Evolutionary conservation across 1,140 invertebrate species (phyloP), one percentile per base, ranked within the genome.

Genomic region (Bombus pascuorum): DNA sequence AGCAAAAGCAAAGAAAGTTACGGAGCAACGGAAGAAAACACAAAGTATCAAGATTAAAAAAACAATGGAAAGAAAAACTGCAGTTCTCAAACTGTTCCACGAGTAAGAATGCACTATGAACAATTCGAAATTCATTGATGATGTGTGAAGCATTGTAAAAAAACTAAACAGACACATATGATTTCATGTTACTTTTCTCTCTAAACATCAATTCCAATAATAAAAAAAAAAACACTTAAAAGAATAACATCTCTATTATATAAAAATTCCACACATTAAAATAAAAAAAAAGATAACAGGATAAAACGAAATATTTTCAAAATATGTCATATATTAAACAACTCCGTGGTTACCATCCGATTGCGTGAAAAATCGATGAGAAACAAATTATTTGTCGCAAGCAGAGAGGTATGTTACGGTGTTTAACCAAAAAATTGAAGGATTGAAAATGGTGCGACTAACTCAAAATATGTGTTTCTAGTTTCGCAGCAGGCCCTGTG

Each of bases 401-500:
- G 87, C 83, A 75, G 83, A 42, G 59, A 59, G 47, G 28, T 32
- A 65, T 57, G 65, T 72, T 39, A 28, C 34, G 6, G 39, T 42
- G 66, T 80, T 57, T 8, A 78, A 83, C 71, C 70, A 79, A 80
- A 88, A 34, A 28, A 57, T 57, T 81, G 81, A 85, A 68, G 8
- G 39, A 10, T 34, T 57, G 12, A 76, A 76, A 78, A 81, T 44
- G 37, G 25, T 76, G 76, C 65, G 90, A 93, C 91, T 92, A 94
- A 94, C 93, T 94, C 89, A 93, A 94, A 94, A 94, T 94, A 94
- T 94, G 93, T 94, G 94, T 91, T 93, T 86, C 65, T 47, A 85
- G 78, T 85, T 85, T 89, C 57, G 74, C 88, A 82, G 86, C 90
- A 90, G 89, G 86, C 87, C 87, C 83, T 91, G 83, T 85, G 86